Conservation (phyloP, 2,888 invertebrate species). For the Catocala fraxini region DNA sequence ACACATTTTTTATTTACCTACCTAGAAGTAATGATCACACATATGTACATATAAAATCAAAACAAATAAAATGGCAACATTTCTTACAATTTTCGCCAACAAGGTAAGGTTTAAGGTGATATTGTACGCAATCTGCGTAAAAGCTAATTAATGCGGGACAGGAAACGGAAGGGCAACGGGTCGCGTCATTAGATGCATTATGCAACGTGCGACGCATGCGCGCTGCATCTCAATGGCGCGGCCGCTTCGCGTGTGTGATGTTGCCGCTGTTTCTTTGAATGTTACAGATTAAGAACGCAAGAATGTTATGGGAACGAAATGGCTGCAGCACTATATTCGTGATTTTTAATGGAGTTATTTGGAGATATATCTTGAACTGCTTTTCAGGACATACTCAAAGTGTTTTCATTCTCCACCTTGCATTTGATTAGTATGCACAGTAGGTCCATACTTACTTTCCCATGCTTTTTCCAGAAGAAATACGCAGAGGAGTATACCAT, state of each 20-base stretch:
- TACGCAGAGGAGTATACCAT: too few species aligned
- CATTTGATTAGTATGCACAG: too few species aligned
- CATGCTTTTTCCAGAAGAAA: too few species aligned
- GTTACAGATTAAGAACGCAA: neutral
- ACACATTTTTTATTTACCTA: too few species aligned
- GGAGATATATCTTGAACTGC: too few species aligned
- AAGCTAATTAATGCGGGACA: slow-evolving; percentile 76
- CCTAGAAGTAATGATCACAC: too few species aligned
- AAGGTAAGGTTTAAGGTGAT: slow-evolving; percentile 8
- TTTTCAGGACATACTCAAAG: too few species aligned
- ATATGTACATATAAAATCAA: neutral
- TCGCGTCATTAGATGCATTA: slow-evolving; percentile 82
- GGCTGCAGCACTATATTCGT: neutral
- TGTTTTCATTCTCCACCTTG: too few species aligned
- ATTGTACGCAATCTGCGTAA: slow-evolving; percentile 46
- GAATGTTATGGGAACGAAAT: neutral
- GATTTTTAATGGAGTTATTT: too few species aligned
- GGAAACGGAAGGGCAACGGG: slow-evolving; percentile 83
- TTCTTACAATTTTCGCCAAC: neutral
- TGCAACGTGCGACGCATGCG: slow-evolving; percentile 73
- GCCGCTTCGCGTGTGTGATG: slow-evolving; percentile 20
- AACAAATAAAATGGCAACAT: neutral
- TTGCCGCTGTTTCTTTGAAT: slow-evolving; percentile 10
- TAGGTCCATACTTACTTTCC: too few species aligned
- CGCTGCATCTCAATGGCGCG: slow-evolving; percentile 61